phyloP scores from a whole-genome alignment of 2,888 invertebrate genomes.

The Cosmia trapezina region DNA sequence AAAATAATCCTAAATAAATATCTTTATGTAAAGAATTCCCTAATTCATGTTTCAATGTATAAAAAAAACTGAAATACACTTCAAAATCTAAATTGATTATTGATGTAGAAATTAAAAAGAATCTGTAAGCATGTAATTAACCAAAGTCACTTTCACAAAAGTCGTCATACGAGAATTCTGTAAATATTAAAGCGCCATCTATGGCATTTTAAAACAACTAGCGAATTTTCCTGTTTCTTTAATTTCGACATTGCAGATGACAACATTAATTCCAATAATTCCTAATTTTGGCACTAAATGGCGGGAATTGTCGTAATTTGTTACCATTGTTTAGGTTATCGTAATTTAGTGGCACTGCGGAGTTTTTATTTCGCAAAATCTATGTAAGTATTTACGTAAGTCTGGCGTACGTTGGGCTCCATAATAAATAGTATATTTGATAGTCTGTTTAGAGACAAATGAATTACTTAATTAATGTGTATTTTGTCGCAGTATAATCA shows the following conservation, averaged over 20 bases:
- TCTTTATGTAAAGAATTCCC: neutral
- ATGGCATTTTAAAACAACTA: constrained; percentile 24
- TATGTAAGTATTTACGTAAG: constrained; percentile 42
- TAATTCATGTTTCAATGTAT: neutral
- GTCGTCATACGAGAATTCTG: neutral
- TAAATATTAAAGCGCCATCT: constrained; percentile 59
- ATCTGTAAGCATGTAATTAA: neutral
- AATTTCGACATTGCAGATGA: constrained; percentile 25
- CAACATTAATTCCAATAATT: constrained; percentile 11
- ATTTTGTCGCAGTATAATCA: constrained; percentile 42
- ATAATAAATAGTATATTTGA: constrained; percentile 12
- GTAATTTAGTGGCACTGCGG: constrained; percentile 49
- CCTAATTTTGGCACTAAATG: constrained; percentile 62
- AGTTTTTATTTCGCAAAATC: constrained; percentile 21
- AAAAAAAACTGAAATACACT: neutral
- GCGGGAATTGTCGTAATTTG: constrained; percentile 66
- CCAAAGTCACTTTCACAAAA: constrained; percentile 2
- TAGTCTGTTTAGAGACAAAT: neutral
- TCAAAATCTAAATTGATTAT: neutral
- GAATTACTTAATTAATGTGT: neutral
- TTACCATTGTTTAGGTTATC: constrained; percentile 34
- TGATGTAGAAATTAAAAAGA: neutral
- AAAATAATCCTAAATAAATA: neutral
- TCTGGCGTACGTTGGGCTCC: neutral
- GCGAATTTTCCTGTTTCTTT: constrained; percentile 25